Base-by-base conservation (phyloP, 1,140 invertebrate species). In the Brachionus asplanchnoidis region DNA sequence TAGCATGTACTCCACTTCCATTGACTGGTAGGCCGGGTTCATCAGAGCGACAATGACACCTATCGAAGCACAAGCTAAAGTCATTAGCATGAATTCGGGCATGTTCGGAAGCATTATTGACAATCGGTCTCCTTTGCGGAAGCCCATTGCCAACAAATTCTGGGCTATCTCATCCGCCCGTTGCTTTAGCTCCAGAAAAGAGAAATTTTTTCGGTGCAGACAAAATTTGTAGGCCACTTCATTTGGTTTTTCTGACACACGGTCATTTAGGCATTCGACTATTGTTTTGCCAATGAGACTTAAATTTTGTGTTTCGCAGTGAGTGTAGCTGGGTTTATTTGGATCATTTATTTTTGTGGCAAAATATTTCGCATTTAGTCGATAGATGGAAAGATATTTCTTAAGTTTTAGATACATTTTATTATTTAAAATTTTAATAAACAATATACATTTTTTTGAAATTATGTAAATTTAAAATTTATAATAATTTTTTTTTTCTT, bases 171-270 rank as follows among this genome's bases (percentile, higher is more conserved):
- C 60, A 73, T 84, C 82, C 3, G 68, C 23, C 17, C 42, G 12
- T 32, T 84, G 36, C 32, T 70, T 84, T 12, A 84, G 60, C 36
- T 68, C 40, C 11, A 36, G n/a, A 36, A 44, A 84, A n/a, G 60
- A 44, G 8, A 26, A 84, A 14, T 23, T 66, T 53, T 46, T 28
- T 50, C 36, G n/a, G n/a, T 68, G 50, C 23, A 65, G n/a, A 40
- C 53, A 68, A 68, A 82, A 82, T 42, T 68, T 68, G 46, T 82
- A 82, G 42, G 79, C 79, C 20, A 82, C 60, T 9, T 82, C n/a
- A 46, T 68, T 82, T 17, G 53, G 53, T 26, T 40, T 17, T 36
- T 82, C 50, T 7, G 2, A 26, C 7, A 44, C 53, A 60, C 53
- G 26, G 12, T 82, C 79, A 28, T 77, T 77, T 12, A 77, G 28